These are phyloP conservation scores for Eupeodes corollae DNA, from an alignment of 1,140 invertebrate species.

Conservation along the genomic window DNA sequence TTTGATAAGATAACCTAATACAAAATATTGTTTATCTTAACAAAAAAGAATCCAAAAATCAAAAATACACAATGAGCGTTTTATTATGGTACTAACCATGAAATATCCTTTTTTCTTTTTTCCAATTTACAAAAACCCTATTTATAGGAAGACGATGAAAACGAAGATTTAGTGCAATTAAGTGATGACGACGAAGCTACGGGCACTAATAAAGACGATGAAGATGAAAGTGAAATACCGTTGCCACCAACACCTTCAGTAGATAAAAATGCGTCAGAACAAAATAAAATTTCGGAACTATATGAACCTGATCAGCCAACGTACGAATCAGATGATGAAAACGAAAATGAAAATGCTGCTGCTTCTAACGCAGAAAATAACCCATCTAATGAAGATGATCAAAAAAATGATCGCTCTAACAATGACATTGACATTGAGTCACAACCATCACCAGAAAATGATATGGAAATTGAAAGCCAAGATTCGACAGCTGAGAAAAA, in stretches of 20 bases:
- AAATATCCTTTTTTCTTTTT: slow-evolving; percentile 20
- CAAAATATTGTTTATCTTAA: no score
- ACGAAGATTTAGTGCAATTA: slow-evolving; percentile 38
- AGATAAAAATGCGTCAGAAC: slow-evolving; percentile 2
- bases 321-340: slow-evolving; percentile 15
- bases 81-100: slow-evolving; percentile 14
- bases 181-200: slow-evolving; percentile 25
- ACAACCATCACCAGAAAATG: not conserved
- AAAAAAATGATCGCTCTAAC: slow-evolving; percentile 1
- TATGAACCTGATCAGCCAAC: slow-evolving; percentile 35
- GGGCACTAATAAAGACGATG: no score
- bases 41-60: no score
- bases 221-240: slow-evolving; percentile 19
- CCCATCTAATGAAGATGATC: not conserved
- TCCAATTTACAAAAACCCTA: slow-evolving; percentile 17
- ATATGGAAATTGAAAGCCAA: not conserved
- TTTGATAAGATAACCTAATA: no score
- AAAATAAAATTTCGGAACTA: slow-evolving; percentile 12
- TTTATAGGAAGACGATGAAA: slow-evolving; percentile 32
- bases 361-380: not conserved
- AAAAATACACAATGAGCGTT: no score
- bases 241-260: slow-evolving; percentile 11
- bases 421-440: slow-evolving; percentile 1
- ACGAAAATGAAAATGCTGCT: slow-evolving; percentile 13
- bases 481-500: no score